These are phyloP conservation scores for Zosterops lateralis DNA, from an alignment of 2,113 vertebrate species.

Conservation along the genomic window DNA sequence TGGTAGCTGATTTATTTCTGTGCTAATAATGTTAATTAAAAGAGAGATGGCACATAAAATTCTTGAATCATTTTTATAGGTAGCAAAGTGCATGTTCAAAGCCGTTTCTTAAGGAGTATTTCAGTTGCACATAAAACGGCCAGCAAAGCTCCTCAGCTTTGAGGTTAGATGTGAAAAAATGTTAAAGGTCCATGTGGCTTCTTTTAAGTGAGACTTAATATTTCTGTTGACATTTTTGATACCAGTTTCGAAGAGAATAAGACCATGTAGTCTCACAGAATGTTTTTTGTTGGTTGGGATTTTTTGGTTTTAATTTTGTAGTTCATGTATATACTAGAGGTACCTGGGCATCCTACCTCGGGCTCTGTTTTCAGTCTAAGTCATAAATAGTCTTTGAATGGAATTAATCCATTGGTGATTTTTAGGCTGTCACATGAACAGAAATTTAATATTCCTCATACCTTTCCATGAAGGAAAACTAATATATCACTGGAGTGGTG, in stretches of 20 bases:
- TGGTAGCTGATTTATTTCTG: not conserved
- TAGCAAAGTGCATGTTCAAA: not conserved
- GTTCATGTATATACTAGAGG: fast-evolving
- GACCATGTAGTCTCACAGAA: not conserved
- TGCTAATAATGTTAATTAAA: not conserved
- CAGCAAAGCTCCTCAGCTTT: not conserved
- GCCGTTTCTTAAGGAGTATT: fast-evolving
- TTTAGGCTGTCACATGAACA: not conserved
- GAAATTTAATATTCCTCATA: not conserved
- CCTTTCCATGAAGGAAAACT: not conserved
- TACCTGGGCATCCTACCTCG: not conserved
- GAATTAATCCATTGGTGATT: not conserved
- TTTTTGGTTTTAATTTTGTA: not conserved
- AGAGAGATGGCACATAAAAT: not conserved
- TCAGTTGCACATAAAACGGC: not conserved
- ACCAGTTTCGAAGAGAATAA: not conserved
- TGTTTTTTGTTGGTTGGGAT: fast-evolving
- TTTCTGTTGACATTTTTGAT: not conserved
- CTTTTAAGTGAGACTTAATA: not conserved
- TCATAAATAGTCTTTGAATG: not conserved
- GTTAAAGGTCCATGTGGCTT: not conserved
- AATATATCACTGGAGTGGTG: not conserved
- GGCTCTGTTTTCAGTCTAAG: not conserved
- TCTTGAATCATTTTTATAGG: not conserved
- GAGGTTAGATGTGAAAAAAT: not conserved